A percentile compares a stretch with the other conserved stretches of the same genome.
Evolutionary conservation across 2,113 vertebrate genomes (phyloP).

Genomic region (Lepus americanus): DNA sequence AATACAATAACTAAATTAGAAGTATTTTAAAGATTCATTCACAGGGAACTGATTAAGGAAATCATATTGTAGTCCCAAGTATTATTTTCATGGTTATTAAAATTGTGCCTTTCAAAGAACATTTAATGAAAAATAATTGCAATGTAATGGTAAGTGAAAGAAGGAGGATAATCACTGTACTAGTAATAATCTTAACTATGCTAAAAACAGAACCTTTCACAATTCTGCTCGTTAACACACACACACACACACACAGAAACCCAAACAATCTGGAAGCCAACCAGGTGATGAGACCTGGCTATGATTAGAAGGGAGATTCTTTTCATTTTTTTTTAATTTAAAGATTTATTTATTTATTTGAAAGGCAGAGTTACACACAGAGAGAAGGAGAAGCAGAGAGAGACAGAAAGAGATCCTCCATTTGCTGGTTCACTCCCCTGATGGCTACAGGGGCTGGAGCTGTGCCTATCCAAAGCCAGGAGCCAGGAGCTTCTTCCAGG

Average conservation of each 20-base stretch:
- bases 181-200: neutral
- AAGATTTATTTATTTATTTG: too few relatives aligned
- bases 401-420: too few relatives aligned
- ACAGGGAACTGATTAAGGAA: neutral
- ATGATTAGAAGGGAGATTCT: neutral
- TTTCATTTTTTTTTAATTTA: neutral
- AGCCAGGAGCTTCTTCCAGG: too few relatives aligned
- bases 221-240: neutral
- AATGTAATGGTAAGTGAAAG: neutral
- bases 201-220: neutral
- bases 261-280: neutral
- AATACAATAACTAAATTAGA: neutral
- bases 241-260: neutral
- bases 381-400: too few relatives aligned
- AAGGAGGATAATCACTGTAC: neutral
- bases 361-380: too few relatives aligned
- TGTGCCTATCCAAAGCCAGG: too few relatives aligned
- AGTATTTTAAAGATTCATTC: neutral
- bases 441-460: too few relatives aligned
- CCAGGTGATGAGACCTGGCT: neutral
- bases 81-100: neutral
- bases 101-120: neutral
- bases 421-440: too few relatives aligned
- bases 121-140: neutral
- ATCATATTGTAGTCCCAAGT: neutral